phyloP scores from a whole-genome alignment of 1,140 invertebrate species.

The Nasonia longicornis region DNA sequence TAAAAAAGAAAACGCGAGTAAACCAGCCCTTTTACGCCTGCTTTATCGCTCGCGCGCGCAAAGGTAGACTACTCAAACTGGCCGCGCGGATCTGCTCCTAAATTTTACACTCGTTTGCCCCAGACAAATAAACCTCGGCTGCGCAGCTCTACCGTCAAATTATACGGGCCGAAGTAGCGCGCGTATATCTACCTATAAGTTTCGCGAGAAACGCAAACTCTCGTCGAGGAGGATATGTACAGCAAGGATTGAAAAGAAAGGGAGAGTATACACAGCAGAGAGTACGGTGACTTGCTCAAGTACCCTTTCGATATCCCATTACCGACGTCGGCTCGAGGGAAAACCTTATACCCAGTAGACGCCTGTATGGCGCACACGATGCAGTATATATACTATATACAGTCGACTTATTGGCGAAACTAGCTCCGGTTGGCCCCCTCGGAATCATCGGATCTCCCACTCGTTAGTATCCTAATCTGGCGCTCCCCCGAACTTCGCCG shows the following conservation, averaged over 20 bases:
- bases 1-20: not conserved
- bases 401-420: conserved; percentile 32
- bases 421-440: not conserved
- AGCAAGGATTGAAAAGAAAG: conserved; percentile 32
- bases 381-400: not conserved
- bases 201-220: not conserved
- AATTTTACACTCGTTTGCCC: not conserved
- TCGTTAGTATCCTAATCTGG: conserved; percentile 44
- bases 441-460: conserved; percentile 29
- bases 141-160: too few species aligned
- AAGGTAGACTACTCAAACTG: not conserved
- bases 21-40: not conserved
- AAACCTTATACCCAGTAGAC: conserved; percentile 2
- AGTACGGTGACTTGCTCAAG: conserved; percentile 19
- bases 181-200: not conserved
- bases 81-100: not conserved
- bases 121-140: not conserved
- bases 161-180: not conserved
- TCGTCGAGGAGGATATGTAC: not conserved
- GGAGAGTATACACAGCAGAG: not conserved
- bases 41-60: not conserved
- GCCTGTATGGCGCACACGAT: not conserved
- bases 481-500: not conserved
- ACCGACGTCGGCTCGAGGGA: conserved; percentile 20
- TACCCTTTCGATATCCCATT: conserved; percentile 43